These are phyloP conservation scores for Lepilemur ruficaudatus DNA, from an alignment of 2,797 vertebrate genomes.

Conservation along the genomic window DNA sequence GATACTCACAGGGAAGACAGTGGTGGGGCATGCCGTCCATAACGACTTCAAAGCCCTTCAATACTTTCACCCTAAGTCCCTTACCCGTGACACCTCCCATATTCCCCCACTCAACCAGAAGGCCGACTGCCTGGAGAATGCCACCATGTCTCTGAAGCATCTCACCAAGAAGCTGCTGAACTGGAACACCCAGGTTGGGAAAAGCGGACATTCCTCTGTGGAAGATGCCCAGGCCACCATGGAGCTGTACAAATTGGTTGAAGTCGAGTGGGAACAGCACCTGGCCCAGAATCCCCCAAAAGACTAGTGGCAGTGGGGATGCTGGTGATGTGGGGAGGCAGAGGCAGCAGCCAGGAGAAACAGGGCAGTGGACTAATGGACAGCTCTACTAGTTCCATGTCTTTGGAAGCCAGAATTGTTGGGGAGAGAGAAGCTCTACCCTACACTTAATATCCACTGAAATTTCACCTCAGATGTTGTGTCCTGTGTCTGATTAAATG, in stretches of 20 bases:
- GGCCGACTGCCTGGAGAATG: conserved; percentile 84
- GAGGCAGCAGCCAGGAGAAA: not conserved
- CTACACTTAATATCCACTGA: conserved; percentile 49
- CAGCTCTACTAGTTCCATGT: not conserved
- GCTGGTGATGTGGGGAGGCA: not conserved
- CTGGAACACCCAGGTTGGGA: conserved; percentile 88
- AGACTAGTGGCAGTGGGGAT: conserved; percentile 37
- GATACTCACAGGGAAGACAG: conserved; percentile 91
- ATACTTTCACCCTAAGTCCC: conserved; percentile 88
- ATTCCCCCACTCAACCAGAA: conserved; percentile 91
- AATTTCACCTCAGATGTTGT: conserved; percentile 29
- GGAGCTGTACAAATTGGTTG: conserved; percentile 94
- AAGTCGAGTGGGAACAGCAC: conserved; percentile 90
- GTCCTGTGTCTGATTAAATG: conserved; percentile 40
- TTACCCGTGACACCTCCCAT: conserved; percentile 92
- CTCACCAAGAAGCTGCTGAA: conserved; percentile 91
- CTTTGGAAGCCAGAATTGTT: not conserved
- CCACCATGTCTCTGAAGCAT: conserved; percentile 88
- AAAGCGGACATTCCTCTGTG: conserved; percentile 92
- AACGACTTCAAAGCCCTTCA: conserved; percentile 93
- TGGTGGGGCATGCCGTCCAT: conserved; percentile 93
- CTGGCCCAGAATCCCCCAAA: conserved; percentile 76
- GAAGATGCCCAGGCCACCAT: conserved; percentile 94
- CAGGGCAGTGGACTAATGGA: not conserved
- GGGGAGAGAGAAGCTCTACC: not conserved